Conservation (phyloP, 92 coral and sea anemone genomes). For the Siderastrea siderea region DNA sequence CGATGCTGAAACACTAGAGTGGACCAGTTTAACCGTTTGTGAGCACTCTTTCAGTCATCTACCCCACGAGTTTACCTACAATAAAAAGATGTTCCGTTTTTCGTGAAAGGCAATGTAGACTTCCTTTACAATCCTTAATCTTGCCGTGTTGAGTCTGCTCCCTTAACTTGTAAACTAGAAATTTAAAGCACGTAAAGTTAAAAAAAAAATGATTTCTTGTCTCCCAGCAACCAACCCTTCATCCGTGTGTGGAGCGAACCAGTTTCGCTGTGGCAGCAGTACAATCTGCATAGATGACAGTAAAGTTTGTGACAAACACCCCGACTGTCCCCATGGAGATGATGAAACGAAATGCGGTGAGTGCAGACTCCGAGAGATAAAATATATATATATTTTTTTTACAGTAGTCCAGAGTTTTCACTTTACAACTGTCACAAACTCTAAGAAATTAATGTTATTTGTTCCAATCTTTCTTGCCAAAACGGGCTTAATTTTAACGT, state of each 20-base stretch:
- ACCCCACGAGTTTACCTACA: no score
- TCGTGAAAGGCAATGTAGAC: no score
- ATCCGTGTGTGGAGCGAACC: conserved; percentile 61
- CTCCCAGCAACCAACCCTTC: conserved; percentile 52
- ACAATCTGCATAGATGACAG: conserved; percentile 72
- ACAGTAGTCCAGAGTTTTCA: no score
- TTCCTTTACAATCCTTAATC: background rate
- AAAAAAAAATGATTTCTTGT: background rate
- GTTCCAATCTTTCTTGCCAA: background rate
- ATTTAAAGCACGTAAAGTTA: background rate
- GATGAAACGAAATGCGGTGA: conserved; percentile 91
- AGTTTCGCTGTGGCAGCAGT: conserved; percentile 86
- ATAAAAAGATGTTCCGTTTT: no score
- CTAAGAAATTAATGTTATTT: no score
- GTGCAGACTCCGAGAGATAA: conserved; percentile 10
- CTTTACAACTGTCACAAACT: no score
- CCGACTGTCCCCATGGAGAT: conserved; percentile 92
- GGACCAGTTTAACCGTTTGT: no score
- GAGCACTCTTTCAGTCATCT: no score
- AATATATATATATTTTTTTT: no score
- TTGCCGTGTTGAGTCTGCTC: background rate
- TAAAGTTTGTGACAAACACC: conserved; percentile 81
- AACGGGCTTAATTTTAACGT: background rate
- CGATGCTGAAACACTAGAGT: no score
- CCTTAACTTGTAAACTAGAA: background rate